A percentile compares a stretch with the other conserved stretches of the same genome.
phyloP scores from a whole-genome alignment of 2,888 invertebrate species.

The Dermolepida albohirtum region DNA sequence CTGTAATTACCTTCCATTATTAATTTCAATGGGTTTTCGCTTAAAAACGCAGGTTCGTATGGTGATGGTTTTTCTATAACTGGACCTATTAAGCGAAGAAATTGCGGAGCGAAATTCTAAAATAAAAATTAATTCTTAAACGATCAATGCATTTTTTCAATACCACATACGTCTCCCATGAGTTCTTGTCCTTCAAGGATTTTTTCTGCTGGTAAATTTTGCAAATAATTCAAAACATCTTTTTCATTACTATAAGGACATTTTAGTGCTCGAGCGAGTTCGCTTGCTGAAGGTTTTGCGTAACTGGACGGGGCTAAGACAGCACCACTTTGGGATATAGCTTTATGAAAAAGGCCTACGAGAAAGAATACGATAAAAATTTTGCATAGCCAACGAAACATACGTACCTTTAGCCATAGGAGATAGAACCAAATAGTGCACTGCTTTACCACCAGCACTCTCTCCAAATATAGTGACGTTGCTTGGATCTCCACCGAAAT shows the following conservation, averaged over 20 bases:
- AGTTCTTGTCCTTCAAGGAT: slow-evolving; percentile 19
- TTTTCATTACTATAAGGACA: slow-evolving; percentile 15
- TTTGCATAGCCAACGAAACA: neutral
- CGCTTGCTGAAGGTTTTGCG: slow-evolving; percentile 10
- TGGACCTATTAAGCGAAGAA: slow-evolving; percentile 36
- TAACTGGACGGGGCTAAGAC: slow-evolving; percentile 34
- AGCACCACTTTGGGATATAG: slow-evolving; percentile 44
- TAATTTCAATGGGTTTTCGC: slow-evolving; percentile 55
- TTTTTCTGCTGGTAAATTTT: slow-evolving; percentile 38
- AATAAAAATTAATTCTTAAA: too few species aligned
- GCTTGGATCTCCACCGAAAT: slow-evolving; percentile 67
- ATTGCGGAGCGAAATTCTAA: slow-evolving; percentile 9
- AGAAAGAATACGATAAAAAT: neutral
- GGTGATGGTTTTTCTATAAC: slow-evolving; percentile 49
- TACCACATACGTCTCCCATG: slow-evolving; percentile 11
- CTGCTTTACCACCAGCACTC: slow-evolving; percentile 67
- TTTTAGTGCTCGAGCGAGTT: slow-evolving; percentile 18
- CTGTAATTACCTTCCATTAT: slow-evolving; percentile 56
- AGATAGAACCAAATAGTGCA: slow-evolving; percentile 66
- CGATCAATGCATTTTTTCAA: neutral
- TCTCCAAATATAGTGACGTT: slow-evolving; percentile 69
- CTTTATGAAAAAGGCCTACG: slow-evolving; percentile 47
- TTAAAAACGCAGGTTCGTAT: slow-evolving; percentile 55
- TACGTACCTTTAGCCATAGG: slow-evolving; percentile 57
- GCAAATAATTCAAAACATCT: slow-evolving; percentile 33